Percentiles rank a stretch among this genome's conserved stretches.
phyloP scores from a whole-genome alignment of 2,797 vertebrate species.

The Dermochelys coriacea region DNA sequence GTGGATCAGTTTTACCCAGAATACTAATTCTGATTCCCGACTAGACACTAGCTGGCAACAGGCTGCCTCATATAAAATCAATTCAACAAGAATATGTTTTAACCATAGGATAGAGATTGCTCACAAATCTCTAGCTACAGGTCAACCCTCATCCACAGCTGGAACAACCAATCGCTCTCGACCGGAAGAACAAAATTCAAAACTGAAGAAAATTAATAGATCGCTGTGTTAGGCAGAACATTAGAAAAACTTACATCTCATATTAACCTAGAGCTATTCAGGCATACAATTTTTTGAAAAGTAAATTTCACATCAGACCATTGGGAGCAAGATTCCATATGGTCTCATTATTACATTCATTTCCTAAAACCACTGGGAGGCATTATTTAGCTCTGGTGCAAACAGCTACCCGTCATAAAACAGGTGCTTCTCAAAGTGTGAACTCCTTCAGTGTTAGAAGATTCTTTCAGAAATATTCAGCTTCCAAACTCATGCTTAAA shows the following conservation, averaged over 20 bases:
- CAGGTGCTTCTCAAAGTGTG: background rate
- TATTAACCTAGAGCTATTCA: background rate
- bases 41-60: background rate
- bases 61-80: background rate
- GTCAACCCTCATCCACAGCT: background rate
- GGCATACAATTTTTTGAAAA: background rate
- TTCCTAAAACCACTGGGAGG: background rate
- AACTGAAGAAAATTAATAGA: background rate
- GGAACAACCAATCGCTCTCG: background rate
- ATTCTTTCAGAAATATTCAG: background rate
- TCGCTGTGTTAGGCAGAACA: background rate
- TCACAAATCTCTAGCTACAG: background rate
- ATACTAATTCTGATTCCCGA: background rate
- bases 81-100: background rate
- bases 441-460: background rate
- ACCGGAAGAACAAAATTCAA: background rate
- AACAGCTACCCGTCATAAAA: background rate
- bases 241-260: background rate
- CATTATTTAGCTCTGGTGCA: background rate
- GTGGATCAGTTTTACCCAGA: background rate
- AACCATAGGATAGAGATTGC: background rate
- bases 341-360: background rate
- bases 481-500: background rate
- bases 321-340: background rate
- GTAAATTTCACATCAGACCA: background rate